Percentiles rank a stretch among this genome's conserved stretches.
Evolutionary conservation across 2,888 invertebrate genomes (phyloP).

Genomic region (Pachliopta kotzebuea): DNA sequence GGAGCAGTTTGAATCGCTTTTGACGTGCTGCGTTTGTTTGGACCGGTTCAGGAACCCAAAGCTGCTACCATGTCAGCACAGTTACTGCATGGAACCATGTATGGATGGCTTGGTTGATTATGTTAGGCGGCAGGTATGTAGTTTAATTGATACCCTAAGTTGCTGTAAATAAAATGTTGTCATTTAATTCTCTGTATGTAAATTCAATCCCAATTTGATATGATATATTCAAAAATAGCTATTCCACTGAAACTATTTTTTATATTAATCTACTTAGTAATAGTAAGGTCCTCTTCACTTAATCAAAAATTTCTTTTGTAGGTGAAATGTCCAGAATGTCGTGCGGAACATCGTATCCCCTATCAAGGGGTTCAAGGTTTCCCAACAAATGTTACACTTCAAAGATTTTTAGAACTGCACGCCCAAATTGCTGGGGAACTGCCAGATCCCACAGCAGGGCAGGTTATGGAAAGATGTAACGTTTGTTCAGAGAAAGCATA

Average conservation of each 20-base stretch:
- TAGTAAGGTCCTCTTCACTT: neutral
- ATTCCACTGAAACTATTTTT: no score
- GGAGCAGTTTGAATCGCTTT: slow-evolving; percentile 98
- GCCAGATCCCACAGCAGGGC: slow-evolving; percentile 94
- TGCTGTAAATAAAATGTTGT: no score
- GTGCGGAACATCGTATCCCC: slow-evolving; percentile 97
- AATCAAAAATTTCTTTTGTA: slow-evolving; percentile 43
- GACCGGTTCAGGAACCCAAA: slow-evolving; percentile 99
- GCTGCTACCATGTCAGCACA: slow-evolving; percentile 99
- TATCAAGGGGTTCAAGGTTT: slow-evolving; percentile 97
- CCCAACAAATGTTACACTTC: slow-evolving; percentile 97
- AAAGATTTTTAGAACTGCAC: slow-evolving; percentile 96
- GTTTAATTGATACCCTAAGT: neutral
- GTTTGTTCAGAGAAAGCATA: slow-evolving; percentile 96
- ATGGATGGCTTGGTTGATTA: slow-evolving; percentile 98
- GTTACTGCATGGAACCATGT: slow-evolving; percentile 99
- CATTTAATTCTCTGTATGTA: no score
- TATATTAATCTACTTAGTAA: no score
- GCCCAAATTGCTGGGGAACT: slow-evolving; percentile 95
- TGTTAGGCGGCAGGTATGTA: slow-evolving; percentile 91
- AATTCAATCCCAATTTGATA: no score
- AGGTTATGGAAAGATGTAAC: slow-evolving; percentile 95
- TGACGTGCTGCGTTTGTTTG: slow-evolving; percentile 98
- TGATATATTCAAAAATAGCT: no score
- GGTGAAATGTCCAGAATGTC: slow-evolving; percentile 99